These are phyloP conservation scores for Boloria selene DNA, from an alignment of 2,888 invertebrate species.

Conservation along the genomic window DNA sequence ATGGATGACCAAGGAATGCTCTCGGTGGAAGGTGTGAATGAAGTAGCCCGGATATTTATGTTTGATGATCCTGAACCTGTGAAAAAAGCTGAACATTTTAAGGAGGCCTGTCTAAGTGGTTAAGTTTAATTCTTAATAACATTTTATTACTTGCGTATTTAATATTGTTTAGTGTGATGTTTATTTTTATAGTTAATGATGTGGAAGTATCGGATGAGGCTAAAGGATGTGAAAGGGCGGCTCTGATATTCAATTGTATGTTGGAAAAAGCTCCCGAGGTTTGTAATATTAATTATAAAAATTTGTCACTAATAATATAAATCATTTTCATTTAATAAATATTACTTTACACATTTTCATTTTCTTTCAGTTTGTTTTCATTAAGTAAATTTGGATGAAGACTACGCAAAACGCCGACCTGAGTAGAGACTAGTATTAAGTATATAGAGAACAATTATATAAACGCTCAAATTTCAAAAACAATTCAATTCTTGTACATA, in stretches of 20 bases:
- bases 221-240: conserved; percentile 62
- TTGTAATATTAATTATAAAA: not conserved
- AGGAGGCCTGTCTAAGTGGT: conserved; percentile 66
- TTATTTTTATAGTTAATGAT: conserved; percentile 50
- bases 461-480: not conserved
- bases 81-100: conserved; percentile 59
- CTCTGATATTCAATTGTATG: conserved; percentile 59
- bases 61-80: conserved; percentile 56
- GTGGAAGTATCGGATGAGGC: conserved; percentile 53
- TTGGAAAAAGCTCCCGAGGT: conserved; percentile 54
- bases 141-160: not conserved
- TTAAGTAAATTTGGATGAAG: no score
- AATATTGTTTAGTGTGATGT: not conserved
- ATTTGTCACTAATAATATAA: no score
- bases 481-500: no score
- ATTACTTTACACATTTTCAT: no score
- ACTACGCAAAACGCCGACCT: no score
- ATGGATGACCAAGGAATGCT: conserved; percentile 67
- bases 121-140: conserved; percentile 27
- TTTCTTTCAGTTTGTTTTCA: conserved; percentile 26
- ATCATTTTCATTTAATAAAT: no score
- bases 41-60: conserved; percentile 55
- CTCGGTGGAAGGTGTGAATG: conserved; percentile 59
- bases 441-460: no score
- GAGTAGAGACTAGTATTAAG: no score